Evolutionary conservation across 2,888 invertebrate genomes (phyloP), one percentile per base, ranked within the genome.

Genomic region (Drosophila nr. medialis): DNA sequence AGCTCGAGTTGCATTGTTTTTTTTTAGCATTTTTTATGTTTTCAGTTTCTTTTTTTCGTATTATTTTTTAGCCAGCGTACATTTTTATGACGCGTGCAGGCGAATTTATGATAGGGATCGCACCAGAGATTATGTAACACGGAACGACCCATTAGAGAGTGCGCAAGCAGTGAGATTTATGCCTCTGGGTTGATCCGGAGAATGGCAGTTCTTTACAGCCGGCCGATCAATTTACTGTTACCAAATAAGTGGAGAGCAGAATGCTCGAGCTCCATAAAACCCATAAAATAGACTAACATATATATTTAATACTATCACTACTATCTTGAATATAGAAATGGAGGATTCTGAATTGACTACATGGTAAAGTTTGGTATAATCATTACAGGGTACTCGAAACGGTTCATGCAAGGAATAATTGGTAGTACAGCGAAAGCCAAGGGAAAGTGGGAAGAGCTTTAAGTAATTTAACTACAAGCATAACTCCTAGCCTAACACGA

Each of bases 51-150:
- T 45, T 48, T 21, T 21, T 38, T 29, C 21, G 36, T 40, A 55
- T 69, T 53, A 54, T 40, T n/a, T 42, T 42, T 29, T 55, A 4
- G 49, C 30, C n/a, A 40, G 27, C 15, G 13, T 30, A 63, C 0
- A 32, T 18, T 34, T 75, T 76, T 76, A 77, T 76, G 76, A 32
- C 64, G 61, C 73, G 63, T 67, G 73, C 55, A 30, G 34, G 13
- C 36, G 29, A 15, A 60, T 77, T 77, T 77, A 77, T 30, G 54
- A 64, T 51, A 72, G 66, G 72, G 49, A 61, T 67, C 32, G 53
- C 29, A 32, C 4, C 38, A 38, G 30, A 58, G 42, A 59, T 72
- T 67, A 62, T 32, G 67, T 24, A 76, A 67, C 50, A 27, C 15
- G 58, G 4, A 53, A 55, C 36, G 15, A 3, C 11, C 13, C 40